Base-by-base conservation (phyloP, 2,888 invertebrate genomes). In the Campopleginae sp. region DNA sequence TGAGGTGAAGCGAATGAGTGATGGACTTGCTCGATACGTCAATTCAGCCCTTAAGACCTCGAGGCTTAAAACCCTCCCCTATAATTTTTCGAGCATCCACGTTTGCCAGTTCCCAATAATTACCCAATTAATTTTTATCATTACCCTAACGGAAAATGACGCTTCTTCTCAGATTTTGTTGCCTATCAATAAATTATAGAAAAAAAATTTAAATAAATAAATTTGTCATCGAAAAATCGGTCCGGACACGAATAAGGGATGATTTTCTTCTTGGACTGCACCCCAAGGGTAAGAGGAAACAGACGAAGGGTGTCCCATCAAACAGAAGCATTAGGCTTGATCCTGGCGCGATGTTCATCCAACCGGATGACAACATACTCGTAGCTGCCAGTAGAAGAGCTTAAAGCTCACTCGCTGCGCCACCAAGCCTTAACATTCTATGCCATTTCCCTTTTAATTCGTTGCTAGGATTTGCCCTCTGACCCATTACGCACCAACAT, bases 351-450 rank as follows among this genome's bases (percentile, higher is more conserved):
- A 93, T 93, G 93, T 92, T 93, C 93, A 93, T 89, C 92, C 92
- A 85, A 91, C 90, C 93, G 93, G 90, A 93, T 93, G 93, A 93
- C 93, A 93, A 93, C 93, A 91, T 92, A 92, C 93, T 93, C 93
- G 89, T 88, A 89, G 88, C 68, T 38, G 68, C 51, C 54, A 68
- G 84, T 81, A 80, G 87, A 87, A 86, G 84, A 88, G 91, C 91
- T 92, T 91, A 91, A 91, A 92, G 89, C 90, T 90, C 88, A 87
- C 88, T 88, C 87, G 86, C 82, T 83, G 83, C 86, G 74, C 74
- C 74, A 68, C 66, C 74, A 46, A 75, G 51, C 74, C 74, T 68
- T 27, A 44, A 46, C 33, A 68, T 74, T 80, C 80, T 27, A 48
- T 75, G 8, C 51, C 65, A 54, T 63, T 63, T 54, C 77, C 71